Base-by-base conservation (phyloP, 2,888 invertebrate genomes). In the Patella caerulea region DNA sequence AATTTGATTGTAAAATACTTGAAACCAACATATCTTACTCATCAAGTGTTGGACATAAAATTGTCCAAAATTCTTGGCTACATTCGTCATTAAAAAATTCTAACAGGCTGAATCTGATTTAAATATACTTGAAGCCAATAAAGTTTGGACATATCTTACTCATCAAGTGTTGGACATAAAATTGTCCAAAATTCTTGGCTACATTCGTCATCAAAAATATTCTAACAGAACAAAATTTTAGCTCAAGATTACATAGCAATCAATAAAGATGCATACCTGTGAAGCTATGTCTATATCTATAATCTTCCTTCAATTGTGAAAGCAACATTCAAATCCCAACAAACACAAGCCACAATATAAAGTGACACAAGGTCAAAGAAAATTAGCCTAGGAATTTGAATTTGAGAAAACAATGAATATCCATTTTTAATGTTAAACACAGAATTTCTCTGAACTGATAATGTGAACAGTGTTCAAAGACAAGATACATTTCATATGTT, bases 221-320 rank as follows among this genome's bases (percentile, higher is more conserved):
- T 34, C 34, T 3, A 34, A 34, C 34, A 34, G 34, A 34, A 34
- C 34, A 34, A 34, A 34, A 34, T 34, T 34, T 34, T 34, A 34
- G 34, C 34, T 34, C 34, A 34, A 34, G 3, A 34, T 34, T 34
- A 34, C 34, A 34, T 34, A 29, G 34, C 34, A 34, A 34, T 34
- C 34, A 34, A n/a, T 56, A 56, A 56, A 56, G 14, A 56, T 56
- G 56, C 56, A 56, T 56, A 56, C 56, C 56, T 56, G 56, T 56
- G n/a, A n/a, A 56, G 56, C 56, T n/a, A n/a, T 56, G 56, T 56
- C n/a, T 56, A 56, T 56, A 56, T 56, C 3, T 56, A 56, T 56
- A 56, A 56, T 56, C 56, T 56, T 56, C n/a, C 56, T 56, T 56
- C 56, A 56, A 56, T 56, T 56, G 56, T 56, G 56, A 56, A 56